Evolutionary conservation across 2,113 vertebrate species (phyloP).

Genomic region (Upupa epops): DNA sequence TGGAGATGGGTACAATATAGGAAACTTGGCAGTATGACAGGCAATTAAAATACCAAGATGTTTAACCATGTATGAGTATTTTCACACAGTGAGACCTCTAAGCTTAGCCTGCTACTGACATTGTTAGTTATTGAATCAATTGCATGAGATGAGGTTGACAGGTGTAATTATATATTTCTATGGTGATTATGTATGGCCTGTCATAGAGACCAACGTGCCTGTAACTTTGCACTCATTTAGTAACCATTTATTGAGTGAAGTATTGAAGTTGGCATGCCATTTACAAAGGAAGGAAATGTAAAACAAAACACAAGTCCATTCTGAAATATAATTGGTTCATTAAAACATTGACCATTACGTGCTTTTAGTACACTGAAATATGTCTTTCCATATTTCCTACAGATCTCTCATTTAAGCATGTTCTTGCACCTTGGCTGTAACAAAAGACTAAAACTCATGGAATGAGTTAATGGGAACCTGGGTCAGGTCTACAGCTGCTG

Average conservation of each 20-base stretch:
- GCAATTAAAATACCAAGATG: slow-evolving; percentile 83
- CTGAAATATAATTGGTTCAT: slow-evolving; percentile 53
- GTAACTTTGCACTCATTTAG: slow-evolving; percentile 77
- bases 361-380: slow-evolving; percentile 9
- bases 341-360: neutral
- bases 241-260: slow-evolving; percentile 74
- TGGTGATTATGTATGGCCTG: slow-evolving; percentile 83
- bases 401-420: neutral
- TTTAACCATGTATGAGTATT: slow-evolving; percentile 80
- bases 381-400: neutral
- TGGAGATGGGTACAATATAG: slow-evolving; percentile 71
- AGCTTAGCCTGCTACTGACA: slow-evolving; percentile 74
- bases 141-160: slow-evolving; percentile 85
- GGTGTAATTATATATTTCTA: slow-evolving; percentile 88
- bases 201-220: slow-evolving; percentile 79
- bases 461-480: neutral
- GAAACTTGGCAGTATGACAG: slow-evolving; percentile 76
- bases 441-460: neutral
- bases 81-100: slow-evolving; percentile 79
- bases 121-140: slow-evolving; percentile 84
- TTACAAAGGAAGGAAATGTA: slow-evolving; percentile 46
- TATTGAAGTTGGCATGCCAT: slow-evolving; percentile 60
- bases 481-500: neutral
- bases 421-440: neutral
- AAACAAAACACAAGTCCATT: slow-evolving; percentile 53